A percentile compares a stretch with the other conserved stretches of the same genome.
phyloP scores from a whole-genome alignment of 37 sponge, comb jelly and placozoan species.

The Theonella swinhoei region DNA sequence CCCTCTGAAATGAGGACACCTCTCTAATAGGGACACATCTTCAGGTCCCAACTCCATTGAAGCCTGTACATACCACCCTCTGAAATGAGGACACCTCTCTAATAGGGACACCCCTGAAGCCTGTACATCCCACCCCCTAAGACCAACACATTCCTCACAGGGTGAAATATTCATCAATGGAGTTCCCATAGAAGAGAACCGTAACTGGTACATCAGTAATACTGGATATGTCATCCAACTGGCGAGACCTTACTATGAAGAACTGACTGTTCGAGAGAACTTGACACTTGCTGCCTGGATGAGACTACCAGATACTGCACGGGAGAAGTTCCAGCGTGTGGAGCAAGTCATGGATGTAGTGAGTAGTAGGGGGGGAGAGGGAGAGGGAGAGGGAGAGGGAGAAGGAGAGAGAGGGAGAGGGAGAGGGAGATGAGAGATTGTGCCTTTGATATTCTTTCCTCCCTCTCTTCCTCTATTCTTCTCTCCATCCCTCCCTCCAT shows the following conservation, averaged over 20 bases:
- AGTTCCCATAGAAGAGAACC: background rate
- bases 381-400: background rate
- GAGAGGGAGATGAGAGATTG: background rate
- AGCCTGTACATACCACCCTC: no score
- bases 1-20: no score
- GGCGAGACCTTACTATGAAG: slow-evolving; percentile 40
- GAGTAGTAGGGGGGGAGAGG: slow-evolving; percentile 23
- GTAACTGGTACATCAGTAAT: slow-evolving; percentile 33
- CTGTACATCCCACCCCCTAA: no score
- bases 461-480: no score
- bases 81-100: no score
- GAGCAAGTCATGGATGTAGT: slow-evolving; percentile 38
- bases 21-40: no score
- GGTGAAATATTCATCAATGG: slow-evolving; percentile 34
- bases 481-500: no score
- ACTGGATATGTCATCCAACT: slow-evolving; percentile 47
- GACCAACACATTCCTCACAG: background rate
- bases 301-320: background rate
- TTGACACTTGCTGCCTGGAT: slow-evolving; percentile 39
- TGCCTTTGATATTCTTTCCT: background rate
- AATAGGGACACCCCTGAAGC: no score
- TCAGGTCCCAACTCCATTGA: no score
- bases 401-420: slow-evolving; percentile 43
- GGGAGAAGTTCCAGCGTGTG: slow-evolving; percentile 14
- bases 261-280: slow-evolving; percentile 46